phyloP scores from a whole-genome alignment of 2,113 vertebrate genomes.

The human region GRCh38 chrX:125169501-125170000 shows the following conservation, averaged over 20 bases:
- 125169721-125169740: background rate
- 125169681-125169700: background rate
- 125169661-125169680: slow-evolving; percentile 37
- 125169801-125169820: background rate
- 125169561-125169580: slow-evolving; percentile 56
- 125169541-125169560: slow-evolving; percentile 45
- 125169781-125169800: background rate
- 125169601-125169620: slow-evolving; percentile 44
- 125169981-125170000: background rate
- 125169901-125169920: slow-evolving; percentile 35
- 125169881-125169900: slow-evolving; percentile 16
- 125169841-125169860: background rate
- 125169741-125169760: background rate
- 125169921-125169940: slow-evolving; percentile 24
- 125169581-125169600: background rate
- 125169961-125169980: background rate
- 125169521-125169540: slow-evolving; percentile 59
- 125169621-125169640: slow-evolving; percentile 27
- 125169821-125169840: background rate
- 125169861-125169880: slow-evolving; percentile 7
- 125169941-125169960: slow-evolving; percentile 18
- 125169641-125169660: slow-evolving; percentile 10
- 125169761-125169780: background rate
- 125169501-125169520: slow-evolving; percentile 54
- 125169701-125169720: background rate